A percentile compares a stretch with the other conserved stretches of the same genome.
Evolutionary conservation across 92 coral and sea anemone genomes (phyloP).

Genomic region (Parazoanthus swiftii): DNA sequence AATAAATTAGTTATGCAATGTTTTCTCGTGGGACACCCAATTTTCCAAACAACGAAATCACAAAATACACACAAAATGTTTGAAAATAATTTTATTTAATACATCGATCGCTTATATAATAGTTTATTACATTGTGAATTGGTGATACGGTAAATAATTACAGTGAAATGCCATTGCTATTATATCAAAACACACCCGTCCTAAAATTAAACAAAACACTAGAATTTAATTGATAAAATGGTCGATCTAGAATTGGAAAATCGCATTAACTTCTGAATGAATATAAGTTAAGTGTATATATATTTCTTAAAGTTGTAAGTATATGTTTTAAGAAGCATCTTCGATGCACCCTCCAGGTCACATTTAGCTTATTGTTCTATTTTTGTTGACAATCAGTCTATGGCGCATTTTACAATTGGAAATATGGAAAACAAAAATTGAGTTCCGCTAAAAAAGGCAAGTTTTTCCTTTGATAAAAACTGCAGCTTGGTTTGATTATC

Average conservation of each 20-base stretch:
- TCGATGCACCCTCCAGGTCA: not conserved
- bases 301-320: not conserved
- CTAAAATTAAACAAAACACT: not conserved
- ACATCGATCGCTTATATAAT: not conserved
- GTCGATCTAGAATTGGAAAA: conserved; percentile 4
- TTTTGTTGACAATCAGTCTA: not conserved
- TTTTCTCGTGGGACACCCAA: too few species aligned
- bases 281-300: not conserved
- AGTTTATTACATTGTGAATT: not conserved
- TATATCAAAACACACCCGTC: conserved; percentile 4
- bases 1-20: too few species aligned
- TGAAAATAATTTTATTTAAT: conserved; percentile 24
- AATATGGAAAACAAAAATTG: too few species aligned
- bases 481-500: not conserved
- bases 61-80: not conserved
- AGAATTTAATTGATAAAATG: not conserved
- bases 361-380: not conserved
- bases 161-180: not conserved
- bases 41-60: not conserved
- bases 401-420: not conserved
- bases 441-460: not conserved
- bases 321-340: not conserved
- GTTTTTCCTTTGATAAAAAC: too few species aligned
- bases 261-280: not conserved
- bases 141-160: not conserved